Base-by-base conservation (phyloP, 2,888 invertebrate species). In the Lordiphosa fenestrarum region DNA sequence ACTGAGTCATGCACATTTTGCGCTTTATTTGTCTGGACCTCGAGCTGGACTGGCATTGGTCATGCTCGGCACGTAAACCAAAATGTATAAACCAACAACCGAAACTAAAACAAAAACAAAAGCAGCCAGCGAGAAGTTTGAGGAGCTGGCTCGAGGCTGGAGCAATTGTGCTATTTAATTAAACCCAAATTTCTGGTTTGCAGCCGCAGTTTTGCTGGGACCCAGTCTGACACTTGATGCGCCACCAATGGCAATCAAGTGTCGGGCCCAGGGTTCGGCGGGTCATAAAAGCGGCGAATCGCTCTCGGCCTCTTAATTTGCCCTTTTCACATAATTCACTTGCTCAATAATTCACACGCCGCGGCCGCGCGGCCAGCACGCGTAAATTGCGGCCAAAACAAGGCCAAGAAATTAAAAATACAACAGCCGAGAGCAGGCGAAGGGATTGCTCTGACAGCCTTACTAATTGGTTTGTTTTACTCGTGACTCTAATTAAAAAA, bases 401-500 rank as follows among this genome's bases (percentile, higher is more conserved):
- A 50, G 72, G 65, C 61, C 69, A 66, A 60, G 66, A 78, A 72
- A 73, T 74, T 73, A 73, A 76, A 73, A 74, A 66, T 65, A 72
- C 58, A 69, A 54, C 48, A 35, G 44, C 44, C 30, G 15, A 33
- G 44, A 35, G 30, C 15, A 47, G 39, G 15, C 15, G 12, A 76
- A 81, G 67, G 77, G 81, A 80, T 80, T 82, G 66, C 77, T 72
- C 77, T 70, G 80, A 82, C 82, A 80, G 80, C 66, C 66, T 64
- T 65, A 76, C 81, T 81, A 81, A 81, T 81, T 81, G 81, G 77
- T 82, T 81, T 82, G 80, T 75, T 81, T 82, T 80, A 69, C 81
- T 82, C 75, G 71, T 67, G 83, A 82, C 83, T 80, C 81, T 81
- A 82, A 81, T 81, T 81, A 82, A 82, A 82, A 81, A 81, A 81